Conservation (phyloP, 2,888 invertebrate genomes). For the Apamea anceps region DNA sequence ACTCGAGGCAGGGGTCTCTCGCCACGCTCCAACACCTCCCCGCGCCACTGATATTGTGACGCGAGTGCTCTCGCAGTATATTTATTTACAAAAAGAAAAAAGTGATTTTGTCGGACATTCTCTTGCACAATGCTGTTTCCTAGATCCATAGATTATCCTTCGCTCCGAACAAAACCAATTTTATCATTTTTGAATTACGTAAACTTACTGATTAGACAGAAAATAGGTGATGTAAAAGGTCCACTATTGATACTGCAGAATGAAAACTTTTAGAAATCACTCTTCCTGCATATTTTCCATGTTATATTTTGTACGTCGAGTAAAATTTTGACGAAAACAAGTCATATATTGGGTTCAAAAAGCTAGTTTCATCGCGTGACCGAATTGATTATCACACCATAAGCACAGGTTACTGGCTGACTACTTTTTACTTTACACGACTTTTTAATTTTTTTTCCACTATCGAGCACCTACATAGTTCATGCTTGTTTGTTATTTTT, state of each 20-base stretch:
- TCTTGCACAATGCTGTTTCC: too few relatives aligned
- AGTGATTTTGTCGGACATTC: not conserved
- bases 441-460: conserved; percentile 65
- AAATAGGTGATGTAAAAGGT: not conserved
- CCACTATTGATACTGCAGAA: not conserved
- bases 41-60: too few relatives aligned
- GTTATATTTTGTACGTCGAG: conserved; percentile 3
- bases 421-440: conserved; percentile 67
- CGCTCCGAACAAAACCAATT: not conserved
- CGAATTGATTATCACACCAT: conserved; percentile 80
- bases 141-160: not conserved
- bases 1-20: too few relatives aligned
- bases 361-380: conserved; percentile 74
- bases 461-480: conserved; percentile 40
- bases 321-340: conserved; percentile 23
- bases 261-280: not conserved
- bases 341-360: conserved; percentile 45
- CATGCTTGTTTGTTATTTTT: conserved; percentile 39
- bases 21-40: too few relatives aligned
- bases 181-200: not conserved
- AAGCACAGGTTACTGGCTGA: conserved; percentile 73
- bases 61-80: too few relatives aligned
- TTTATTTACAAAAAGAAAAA: not conserved
- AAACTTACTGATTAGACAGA: not conserved
- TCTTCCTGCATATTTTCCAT: not conserved